Base-by-base conservation (phyloP, 2,888 invertebrate genomes). In the Amphipyra berbera region DNA sequence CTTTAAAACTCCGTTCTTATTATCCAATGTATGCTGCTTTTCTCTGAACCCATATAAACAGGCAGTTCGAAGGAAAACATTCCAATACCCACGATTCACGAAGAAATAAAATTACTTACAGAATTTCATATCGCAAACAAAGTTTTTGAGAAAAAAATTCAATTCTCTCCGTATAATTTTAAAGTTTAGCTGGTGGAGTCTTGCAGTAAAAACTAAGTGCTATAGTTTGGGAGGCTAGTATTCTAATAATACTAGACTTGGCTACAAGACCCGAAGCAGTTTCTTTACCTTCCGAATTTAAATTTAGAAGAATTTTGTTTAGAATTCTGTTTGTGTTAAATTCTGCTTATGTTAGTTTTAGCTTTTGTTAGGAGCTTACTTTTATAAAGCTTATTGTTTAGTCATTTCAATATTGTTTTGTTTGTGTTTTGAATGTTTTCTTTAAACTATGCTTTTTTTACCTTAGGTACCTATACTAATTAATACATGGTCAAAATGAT, bases 201-300 rank as follows among this genome's bases (percentile, higher is more conserved):
- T 59, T 68, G 73, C 65, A 73, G 68, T 84, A 82, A 81, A 83
- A 83, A 68, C 63, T 81, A 84, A 83, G 79, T 68, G 66, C 70
- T 61, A 38, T 53, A 75, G 73, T 77, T 74, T 73, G 50, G 63
- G 68, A 68, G 62, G 52, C 44, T 63, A 65, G 65, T 65, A 68
- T 79, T 76, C 65, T 76, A 70, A 78, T 71, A 77, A 61, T 30
- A 63, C 50, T 49, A 65, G 59, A 56, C 65, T 76, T 63, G 68
- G 65, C 60, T 60, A 35, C 41, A 57, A 33, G 15, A 49, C 35
- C 40, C 9, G 48, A 52, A 56, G 42, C 73, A 76, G 64, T 61
- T 78, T 70, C 52, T 61, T 55, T 62, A 38, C 55, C 59, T 63
- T 61, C 7, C 14, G 46, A 66, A 64, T 59, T 72, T 60, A 46